These are phyloP conservation scores for Drosophila insularis DNA, from an alignment of 1,140 invertebrate genomes.

Conservation along the genomic window DNA sequence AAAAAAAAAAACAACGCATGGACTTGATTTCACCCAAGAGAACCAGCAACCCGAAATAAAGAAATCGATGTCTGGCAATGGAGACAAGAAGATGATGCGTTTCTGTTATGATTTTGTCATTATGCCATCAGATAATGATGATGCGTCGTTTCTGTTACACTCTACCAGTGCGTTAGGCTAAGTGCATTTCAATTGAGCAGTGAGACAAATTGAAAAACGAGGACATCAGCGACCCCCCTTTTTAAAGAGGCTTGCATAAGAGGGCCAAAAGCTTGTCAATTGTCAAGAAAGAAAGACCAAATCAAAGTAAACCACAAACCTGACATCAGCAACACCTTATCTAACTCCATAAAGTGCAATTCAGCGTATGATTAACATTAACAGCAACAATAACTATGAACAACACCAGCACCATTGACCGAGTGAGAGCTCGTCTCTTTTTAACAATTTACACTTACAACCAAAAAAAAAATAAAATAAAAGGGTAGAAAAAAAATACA, in stretches of 20 bases:
- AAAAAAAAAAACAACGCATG: slow-evolving; percentile 35
- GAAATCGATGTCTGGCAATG: background rate
- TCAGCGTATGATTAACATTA: slow-evolving; percentile 77
- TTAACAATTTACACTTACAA: slow-evolving; percentile 69
- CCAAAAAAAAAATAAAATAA: slow-evolving; percentile 28
- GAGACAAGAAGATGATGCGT: background rate
- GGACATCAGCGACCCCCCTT: slow-evolving; percentile 36
- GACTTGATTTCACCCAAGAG: slow-evolving; percentile 4
- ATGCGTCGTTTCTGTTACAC: slow-evolving; percentile 25
- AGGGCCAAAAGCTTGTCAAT: slow-evolving; percentile 41
- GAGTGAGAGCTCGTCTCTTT: slow-evolving; percentile 53
- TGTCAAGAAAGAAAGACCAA: slow-evolving; percentile 36
- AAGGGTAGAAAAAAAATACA: background rate
- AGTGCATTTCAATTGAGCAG: slow-evolving; percentile 57
- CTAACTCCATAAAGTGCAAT: slow-evolving; percentile 75
- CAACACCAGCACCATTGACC: slow-evolving; percentile 21
- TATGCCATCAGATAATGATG: slow-evolving; percentile 4
- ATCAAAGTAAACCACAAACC: background rate
- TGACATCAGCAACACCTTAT: slow-evolving; percentile 47
- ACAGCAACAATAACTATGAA: slow-evolving; percentile 15
- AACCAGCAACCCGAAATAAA: slow-evolving; percentile 6
- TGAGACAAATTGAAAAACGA: slow-evolving; percentile 47
- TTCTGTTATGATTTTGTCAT: slow-evolving; percentile 4
- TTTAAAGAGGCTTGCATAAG: slow-evolving; percentile 48
- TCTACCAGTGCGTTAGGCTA: slow-evolving; percentile 44